Evolutionary conservation across 1,140 invertebrate species (phyloP), one percentile per base, ranked within the genome.

Genomic region (Aporrectodea caliginosa): DNA sequence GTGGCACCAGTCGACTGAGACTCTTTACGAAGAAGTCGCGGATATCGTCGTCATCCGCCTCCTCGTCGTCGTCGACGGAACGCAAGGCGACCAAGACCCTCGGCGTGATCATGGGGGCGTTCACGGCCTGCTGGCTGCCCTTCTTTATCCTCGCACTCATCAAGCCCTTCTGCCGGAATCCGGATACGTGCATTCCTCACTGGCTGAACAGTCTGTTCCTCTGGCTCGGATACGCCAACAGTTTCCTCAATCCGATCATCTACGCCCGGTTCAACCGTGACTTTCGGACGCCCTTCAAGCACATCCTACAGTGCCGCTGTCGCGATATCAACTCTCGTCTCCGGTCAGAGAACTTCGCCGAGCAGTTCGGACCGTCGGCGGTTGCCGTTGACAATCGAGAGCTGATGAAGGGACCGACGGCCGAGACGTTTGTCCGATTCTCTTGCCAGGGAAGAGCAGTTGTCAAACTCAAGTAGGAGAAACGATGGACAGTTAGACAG

Each of bases 241-340:
- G 95, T 35, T 96, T 96, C 90, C 95, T 98, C 82, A 99, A 99
- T 89, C 97, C 97, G 0, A 93, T 98, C 76, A 91, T 99, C 22
- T 98, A 98, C 88, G 95, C 96, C 0, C 96, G 95, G 86, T 97
- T 98, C 89, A 98, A 98, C 88, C 95, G 97, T 84, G 98, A 98
- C 86, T 98, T 96, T 86, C 90, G 96, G 0, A 92, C 93, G 58
- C 96, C 96, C 0, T 98, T 98, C 88, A 81, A 82, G 6, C 73
- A 78, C 27, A 69, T 82, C 35, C 69, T 86, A 14, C 31, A 76
- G 0, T 69, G 72, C 27, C 82, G 84, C 70, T 86, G 84, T 78
- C 83, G 84, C 0, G 79, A 78, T 72, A n/a, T 85, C 27, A 83
- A 81, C 69, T 29, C 14, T 22, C 29, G 77, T n/a, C 35, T 78